Conservation (phyloP, 2,888 invertebrate species). For the Agonopterix heracliana region DNA sequence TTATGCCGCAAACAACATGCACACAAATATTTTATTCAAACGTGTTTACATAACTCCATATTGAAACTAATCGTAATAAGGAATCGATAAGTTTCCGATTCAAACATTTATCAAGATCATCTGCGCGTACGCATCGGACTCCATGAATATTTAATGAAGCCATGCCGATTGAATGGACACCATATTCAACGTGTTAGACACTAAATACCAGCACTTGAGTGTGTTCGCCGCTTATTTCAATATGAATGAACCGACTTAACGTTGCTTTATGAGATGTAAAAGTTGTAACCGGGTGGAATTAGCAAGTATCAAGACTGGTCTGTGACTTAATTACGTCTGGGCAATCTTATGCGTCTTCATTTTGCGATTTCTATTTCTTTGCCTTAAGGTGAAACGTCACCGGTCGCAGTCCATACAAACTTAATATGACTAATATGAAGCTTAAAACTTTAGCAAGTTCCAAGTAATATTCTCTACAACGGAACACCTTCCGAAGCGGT, state of each 20-base stretch:
- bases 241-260: constrained; percentile 6
- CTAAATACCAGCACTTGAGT: constrained; percentile 24
- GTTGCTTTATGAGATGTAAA: constrained; percentile 5
- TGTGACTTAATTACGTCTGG: constrained; percentile 1
- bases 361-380: too few relatives aligned
- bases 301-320: background rate
- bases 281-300: constrained; percentile 3
- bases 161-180: constrained; percentile 31
- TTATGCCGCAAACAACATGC: constrained; percentile 43
- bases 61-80: constrained; percentile 16
- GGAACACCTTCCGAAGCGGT: too few relatives aligned
- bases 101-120: constrained; percentile 39
- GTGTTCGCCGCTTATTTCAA: constrained; percentile 15
- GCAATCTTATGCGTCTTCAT: constrained; percentile 3
- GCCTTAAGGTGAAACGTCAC: too few relatives aligned
- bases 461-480: too few relatives aligned
- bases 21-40: constrained; percentile 43
- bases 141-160: constrained; percentile 44
- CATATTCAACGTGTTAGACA: constrained; percentile 30
- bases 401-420: too few relatives aligned
- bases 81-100: constrained; percentile 26
- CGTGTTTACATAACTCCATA: constrained; percentile 14
- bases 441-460: too few relatives aligned
- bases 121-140: constrained; percentile 29
- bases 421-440: too few relatives aligned